These are phyloP conservation scores for Aramus guarauna DNA, from an alignment of 2,113 vertebrate genomes.

Conservation along the genomic window DNA sequence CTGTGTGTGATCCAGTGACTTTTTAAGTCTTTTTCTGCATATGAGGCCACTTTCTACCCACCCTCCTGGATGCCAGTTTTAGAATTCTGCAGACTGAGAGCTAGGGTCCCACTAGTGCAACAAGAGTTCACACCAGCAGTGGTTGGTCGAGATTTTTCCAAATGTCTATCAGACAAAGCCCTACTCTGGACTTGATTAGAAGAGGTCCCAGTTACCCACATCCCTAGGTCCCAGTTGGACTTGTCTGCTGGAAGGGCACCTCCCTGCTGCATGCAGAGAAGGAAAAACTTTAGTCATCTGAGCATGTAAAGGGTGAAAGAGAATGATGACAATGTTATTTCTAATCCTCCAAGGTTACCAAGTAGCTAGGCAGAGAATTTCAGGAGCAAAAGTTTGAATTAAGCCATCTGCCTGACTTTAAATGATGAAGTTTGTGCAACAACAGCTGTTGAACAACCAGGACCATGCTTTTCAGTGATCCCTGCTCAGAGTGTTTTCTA, in stretches of 20 bases:
- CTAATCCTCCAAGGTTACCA: not conserved
- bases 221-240: not conserved
- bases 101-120: not conserved
- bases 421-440: not conserved
- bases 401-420: not conserved
- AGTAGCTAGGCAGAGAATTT: not conserved
- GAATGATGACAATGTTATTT: not conserved
- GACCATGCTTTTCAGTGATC: not conserved
- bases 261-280: not conserved
- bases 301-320: not conserved
- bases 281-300: not conserved
- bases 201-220: not conserved
- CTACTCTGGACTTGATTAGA: not conserved
- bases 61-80: not conserved
- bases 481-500: not conserved
- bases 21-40: not conserved
- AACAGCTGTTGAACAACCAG: not conserved
- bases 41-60: not conserved
- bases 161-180: not conserved
- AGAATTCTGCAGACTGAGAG: not conserved
- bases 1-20: not conserved
- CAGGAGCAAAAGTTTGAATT: not conserved
- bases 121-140: not conserved
- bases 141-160: not conserved
- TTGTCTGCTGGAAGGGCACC: not conserved